A percentile compares a stretch with the other conserved stretches of the same genome.
Evolutionary conservation across 2,113 vertebrate species (phyloP).

Genomic region (Melanerpes aurifrons): DNA sequence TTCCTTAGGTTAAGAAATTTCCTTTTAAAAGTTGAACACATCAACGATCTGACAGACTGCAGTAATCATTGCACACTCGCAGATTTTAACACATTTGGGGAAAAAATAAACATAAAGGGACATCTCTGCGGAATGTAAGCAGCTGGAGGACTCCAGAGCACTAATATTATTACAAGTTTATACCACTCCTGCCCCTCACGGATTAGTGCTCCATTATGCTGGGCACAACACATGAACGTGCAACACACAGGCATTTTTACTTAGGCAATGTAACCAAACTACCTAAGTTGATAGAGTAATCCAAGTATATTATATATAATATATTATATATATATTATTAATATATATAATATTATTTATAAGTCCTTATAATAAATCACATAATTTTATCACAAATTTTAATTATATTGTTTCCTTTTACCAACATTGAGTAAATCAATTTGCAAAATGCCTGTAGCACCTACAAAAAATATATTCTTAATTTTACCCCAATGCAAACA

Average conservation of each 20-base stretch:
- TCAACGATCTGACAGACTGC: neutral
- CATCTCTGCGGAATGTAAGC: neutral
- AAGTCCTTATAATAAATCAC: neutral
- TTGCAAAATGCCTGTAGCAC: neutral
- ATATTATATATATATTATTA: too few species aligned
- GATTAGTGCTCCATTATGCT: accelerated
- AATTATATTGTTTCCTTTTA: neutral
- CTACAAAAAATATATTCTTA: neutral
- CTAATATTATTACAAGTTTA: neutral
- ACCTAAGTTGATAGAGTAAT: neutral
- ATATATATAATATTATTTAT: too few species aligned
- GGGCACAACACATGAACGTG: neutral
- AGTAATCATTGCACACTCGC: neutral
- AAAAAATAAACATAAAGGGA: neutral
- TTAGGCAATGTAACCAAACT: neutral
- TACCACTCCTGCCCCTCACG: neutral
- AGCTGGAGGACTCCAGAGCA: neutral
- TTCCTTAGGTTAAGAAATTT: neutral
- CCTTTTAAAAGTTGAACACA: neutral
- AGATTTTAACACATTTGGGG: neutral
- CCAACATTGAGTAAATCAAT: neutral
- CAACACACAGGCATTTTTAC: neutral
- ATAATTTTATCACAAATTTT: neutral
- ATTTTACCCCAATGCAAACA: neutral
- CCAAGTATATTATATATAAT: neutral